Base-by-base conservation (phyloP, 2,888 invertebrate species). In the Venustoraphidia nigricollis region DNA sequence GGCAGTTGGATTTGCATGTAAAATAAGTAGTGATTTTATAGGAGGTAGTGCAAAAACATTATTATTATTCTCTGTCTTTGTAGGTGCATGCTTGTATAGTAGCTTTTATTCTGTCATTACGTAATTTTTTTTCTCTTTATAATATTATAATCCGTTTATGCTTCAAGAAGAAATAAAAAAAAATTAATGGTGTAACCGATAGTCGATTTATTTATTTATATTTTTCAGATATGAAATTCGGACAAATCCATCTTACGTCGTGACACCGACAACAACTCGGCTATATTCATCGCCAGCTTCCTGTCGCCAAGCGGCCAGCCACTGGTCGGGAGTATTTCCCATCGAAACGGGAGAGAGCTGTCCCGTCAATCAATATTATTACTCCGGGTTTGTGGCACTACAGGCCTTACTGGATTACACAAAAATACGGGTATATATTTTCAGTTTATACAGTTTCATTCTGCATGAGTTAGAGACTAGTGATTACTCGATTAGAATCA, bases 341-440 rank as follows among this genome's bases (percentile, higher is more conserved):
- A 76, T 82, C 60, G 79, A 81, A 58, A 70, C 73, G 0, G 79
- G 81, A n/a, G 78, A 78, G 52, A 75, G 75, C 8, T 86, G 86
- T 59, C 84, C 84, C 0, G 81, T 80, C 5, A 77, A 83, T 56
- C 79, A 82, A 65, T 86, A 86, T 60, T 81, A 79, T 61, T 79
- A 77, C 60, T 82, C 83, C 0, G 83, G 83, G n/a, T 85, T 85
- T 60, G 63, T 83, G 52, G 81, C 81, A 3, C 63, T 86, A 55
- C 84, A 85, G 63, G 73, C 79, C 14, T 65, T 85, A 13, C 73
- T 84, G 44, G 84, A 85, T 62, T 78, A 73, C 58, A 79, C 81
- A 17, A 82, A 83, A 64, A 82, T 84, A 53, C 76, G 75, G 71
- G 82, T 83, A 43, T 34, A 27, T 1, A 27, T 27, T 6, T 27